Evolutionary conservation across 2,113 vertebrate genomes (phyloP), one percentile per base, ranked within the genome.

Genomic region (Tachycineta bicolor): DNA sequence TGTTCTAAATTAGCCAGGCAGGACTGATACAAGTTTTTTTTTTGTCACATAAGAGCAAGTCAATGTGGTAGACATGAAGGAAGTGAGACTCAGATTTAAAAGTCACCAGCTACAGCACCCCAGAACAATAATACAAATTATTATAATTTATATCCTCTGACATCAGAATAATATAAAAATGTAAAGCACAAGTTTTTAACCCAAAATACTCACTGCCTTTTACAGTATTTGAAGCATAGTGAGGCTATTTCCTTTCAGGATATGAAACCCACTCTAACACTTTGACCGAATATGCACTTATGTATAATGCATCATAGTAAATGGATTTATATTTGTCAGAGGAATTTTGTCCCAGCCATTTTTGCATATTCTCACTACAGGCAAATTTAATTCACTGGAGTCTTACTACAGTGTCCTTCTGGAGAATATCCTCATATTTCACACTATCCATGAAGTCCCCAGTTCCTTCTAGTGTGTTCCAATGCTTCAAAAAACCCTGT

Each of bases 301-400:
- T 97, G 93, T 98, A 97, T 97, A 98, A 97, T 96, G 95, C 96
- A 97, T 96, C 37, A 47, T 94, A 93, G 92, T 98, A 98, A 97
- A 98, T 94, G 93, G 93, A 96, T 97, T 98, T 97, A 80, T 98
- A 96, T 97, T 97, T 97, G 96, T 97, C 94, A 96, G 94, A 96
- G 89, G 93, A 93, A 94, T 97, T 98, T 97, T 94, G 87, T 95
- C 75, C 96, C 94, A 87, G 88, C 17, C 87, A 82, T 91, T 94
- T 96, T 96, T 95, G 94, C 87, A 90, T 94, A 96, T 97, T 94
- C 89, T 89, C 68, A 92, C 65, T 59, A 75, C 77, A 95, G 94
- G 87, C 96, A 97, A 97, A 95, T 96, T 95, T 96, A 95, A 95
- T 86, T 96, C 94, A 93, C 84, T 87, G 49, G 87, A 94, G 82